Evolutionary conservation across 1,140 invertebrate species (phyloP), one percentile per base, ranked within the genome.

Genomic region (Procambarus virginalis): DNA sequence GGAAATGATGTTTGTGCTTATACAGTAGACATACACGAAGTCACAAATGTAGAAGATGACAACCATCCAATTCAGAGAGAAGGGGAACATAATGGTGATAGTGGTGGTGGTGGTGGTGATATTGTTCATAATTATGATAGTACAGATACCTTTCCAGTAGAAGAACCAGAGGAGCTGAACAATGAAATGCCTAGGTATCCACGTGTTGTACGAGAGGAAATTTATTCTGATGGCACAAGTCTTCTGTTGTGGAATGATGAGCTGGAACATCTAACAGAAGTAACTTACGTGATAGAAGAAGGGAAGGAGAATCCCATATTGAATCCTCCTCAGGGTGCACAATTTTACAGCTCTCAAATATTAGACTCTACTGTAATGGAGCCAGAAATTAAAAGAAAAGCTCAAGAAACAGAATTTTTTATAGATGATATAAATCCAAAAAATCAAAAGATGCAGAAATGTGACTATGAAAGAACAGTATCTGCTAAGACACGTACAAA

Each of bases 231-330:
- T 68, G 79, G 81, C 20, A 83, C 87, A 6, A 73, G 80, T 14
- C 73, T 89, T n/a, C 34, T 89, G 34, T 22, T 89, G 22, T 89
- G 87, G 80, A 81, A 89, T 46, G 87, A 89, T 48, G 75, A 48
- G 12, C 49, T n/a, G 17, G 48, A 73, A 14, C 12, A 34, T 34
- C 17, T 83, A 14, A 83, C 5, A 75, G 82, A 89, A 58, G 73
- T 89, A 3, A 89, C 81, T 0, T 84, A 89, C 22, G 75, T 89
- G 14, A 89, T 89, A 64, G 87, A 89, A 14, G 87, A 83, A 34
- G 80, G 87, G 9, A 49, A n/a, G 9, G 20, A 83, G 3, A 49
- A 84, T 64, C 81, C 87, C 12, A 68, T 89, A 0, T 49, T 77
- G 22, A 84, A 64, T 6, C 49, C 83, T 22, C 20, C 87, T 49